These are phyloP conservation scores for Alloplasta piceator DNA, from an alignment of 2,888 invertebrate genomes.

Conservation along the genomic window DNA sequence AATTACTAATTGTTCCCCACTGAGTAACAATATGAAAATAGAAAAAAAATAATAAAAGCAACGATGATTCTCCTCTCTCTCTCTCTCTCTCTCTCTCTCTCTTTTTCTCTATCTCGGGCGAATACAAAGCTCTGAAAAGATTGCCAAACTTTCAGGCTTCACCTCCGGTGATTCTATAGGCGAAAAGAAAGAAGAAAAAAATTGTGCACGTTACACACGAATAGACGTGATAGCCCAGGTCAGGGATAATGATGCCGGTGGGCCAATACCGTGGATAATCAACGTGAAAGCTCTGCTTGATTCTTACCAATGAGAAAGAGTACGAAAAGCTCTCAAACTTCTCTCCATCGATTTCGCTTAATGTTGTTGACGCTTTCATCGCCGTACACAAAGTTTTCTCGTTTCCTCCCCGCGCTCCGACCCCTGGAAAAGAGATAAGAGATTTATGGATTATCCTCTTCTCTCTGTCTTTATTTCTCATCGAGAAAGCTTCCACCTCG, in stretches of 20 bases:
- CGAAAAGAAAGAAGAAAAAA: not conserved
- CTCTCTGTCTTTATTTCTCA: not conserved
- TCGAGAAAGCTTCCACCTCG: not conserved
- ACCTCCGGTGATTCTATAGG: too few relatives aligned
- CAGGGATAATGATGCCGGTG: slow-evolving; percentile 53
- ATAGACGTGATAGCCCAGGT: slow-evolving; percentile 46
- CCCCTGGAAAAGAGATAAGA: slow-evolving; percentile 35
- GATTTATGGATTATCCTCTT: slow-evolving; percentile 51
- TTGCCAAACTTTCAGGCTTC: too few relatives aligned
- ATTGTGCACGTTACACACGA: not conserved
- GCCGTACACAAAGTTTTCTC: slow-evolving; percentile 56
- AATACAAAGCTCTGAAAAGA: too few relatives aligned
- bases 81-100: too few relatives aligned
- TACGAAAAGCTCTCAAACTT: slow-evolving; percentile 29
- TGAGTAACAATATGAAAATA: too few relatives aligned
- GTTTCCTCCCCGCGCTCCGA: slow-evolving; percentile 37
- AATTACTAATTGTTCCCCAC: too few relatives aligned
- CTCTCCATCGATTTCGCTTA: slow-evolving; percentile 52
- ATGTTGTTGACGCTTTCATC: slow-evolving; percentile 62
- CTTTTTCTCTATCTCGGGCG: too few relatives aligned
- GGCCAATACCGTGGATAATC: slow-evolving; percentile 34
- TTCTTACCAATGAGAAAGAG: not conserved
- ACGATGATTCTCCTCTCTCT: too few relatives aligned
- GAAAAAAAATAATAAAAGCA: too few relatives aligned
- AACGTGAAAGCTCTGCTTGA: slow-evolving; percentile 41